Percentiles rank a stretch among this genome's conserved stretches.
Conservation (phyloP, 1,140 invertebrate genomes). For the Zaprionus davidi region DNA sequence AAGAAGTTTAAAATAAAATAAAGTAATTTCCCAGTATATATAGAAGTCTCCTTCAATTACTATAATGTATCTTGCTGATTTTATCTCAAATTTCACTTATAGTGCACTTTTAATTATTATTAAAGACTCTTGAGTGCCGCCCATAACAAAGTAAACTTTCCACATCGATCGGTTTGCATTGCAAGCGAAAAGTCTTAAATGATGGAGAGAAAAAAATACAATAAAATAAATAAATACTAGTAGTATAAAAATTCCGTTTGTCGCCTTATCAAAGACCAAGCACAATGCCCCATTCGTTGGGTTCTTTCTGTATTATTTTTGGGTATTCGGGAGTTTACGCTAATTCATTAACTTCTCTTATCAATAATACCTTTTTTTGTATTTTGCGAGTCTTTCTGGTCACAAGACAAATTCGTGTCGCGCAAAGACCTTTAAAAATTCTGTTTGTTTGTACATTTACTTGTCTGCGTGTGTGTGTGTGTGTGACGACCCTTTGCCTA, state of each 20-base stretch:
- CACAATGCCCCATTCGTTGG: background rate
- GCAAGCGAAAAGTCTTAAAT: conserved; percentile 13
- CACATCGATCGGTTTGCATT: conserved; percentile 18
- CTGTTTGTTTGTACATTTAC: conserved; percentile 2
- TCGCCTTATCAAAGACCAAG: conserved; percentile 12
- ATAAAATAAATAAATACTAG: conserved; percentile 9
- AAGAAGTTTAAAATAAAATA: no score
- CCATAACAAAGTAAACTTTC: conserved; percentile 13
- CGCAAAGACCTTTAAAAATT: background rate
- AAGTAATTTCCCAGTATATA: no score
- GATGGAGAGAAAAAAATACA: background rate
- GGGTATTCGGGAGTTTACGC: conserved; percentile 15
- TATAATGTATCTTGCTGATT: background rate
- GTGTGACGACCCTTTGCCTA: conserved; percentile 65
- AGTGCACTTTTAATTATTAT: background rate
- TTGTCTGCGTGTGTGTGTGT: conserved; percentile 6
- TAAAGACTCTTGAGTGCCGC: background rate
- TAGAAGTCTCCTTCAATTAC: no score
- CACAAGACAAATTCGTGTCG: conserved; percentile 54
- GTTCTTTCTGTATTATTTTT: background rate
- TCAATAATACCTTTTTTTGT: conserved; percentile 14
- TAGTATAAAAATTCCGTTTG: conserved; percentile 24
- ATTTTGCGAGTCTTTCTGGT: background rate
- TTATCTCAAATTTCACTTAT: conserved; percentile 6
- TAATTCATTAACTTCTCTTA: conserved; percentile 51